Conservation (phyloP, 1,140 invertebrate species). For the Drosophila kepulauana region DNA sequence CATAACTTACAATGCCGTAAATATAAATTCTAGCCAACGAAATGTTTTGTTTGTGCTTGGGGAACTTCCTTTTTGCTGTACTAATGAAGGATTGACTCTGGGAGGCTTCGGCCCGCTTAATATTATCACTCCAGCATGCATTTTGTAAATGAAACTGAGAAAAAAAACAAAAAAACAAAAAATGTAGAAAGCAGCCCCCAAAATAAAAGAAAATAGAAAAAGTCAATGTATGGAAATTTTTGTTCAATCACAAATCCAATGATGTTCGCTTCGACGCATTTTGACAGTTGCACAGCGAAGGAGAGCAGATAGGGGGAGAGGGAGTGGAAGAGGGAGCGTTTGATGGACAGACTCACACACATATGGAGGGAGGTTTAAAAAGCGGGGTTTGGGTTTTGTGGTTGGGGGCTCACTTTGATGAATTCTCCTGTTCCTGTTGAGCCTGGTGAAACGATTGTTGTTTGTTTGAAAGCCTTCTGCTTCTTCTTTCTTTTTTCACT, state of each 20-base stretch:
- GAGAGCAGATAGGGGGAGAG: slow-evolving; percentile 4
- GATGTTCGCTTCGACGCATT: slow-evolving; percentile 84
- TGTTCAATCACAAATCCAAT: slow-evolving; percentile 84
- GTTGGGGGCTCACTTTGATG: slow-evolving; percentile 65
- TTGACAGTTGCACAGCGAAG: slow-evolving; percentile 76
- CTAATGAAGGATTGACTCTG: slow-evolving; percentile 68
- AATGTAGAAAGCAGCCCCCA: not conserved
- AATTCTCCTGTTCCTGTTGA: slow-evolving; percentile 57
- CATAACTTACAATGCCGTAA: slow-evolving; percentile 84
- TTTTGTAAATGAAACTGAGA: slow-evolving; percentile 70
- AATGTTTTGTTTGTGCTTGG: not conserved
- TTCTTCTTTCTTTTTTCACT: not conserved
- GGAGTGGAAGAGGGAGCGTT: not conserved
- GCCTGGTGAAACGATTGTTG: slow-evolving; percentile 56
- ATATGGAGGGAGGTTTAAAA: not conserved
- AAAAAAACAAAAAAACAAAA: not conserved
- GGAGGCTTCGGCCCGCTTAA: slow-evolving; percentile 36
- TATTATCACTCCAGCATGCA: slow-evolving; percentile 81
- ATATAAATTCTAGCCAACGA: slow-evolving; percentile 65
- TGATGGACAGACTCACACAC: slow-evolving; percentile 5
- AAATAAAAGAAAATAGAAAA: slow-evolving; percentile 18
- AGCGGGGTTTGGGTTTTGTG: not conserved
- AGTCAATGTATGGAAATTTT: slow-evolving; percentile 83
- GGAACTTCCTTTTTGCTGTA: not conserved
- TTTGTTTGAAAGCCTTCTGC: slow-evolving; percentile 72